phyloP scores from a whole-genome alignment of 2,888 invertebrate species.

The Cephalotes varians region DNA sequence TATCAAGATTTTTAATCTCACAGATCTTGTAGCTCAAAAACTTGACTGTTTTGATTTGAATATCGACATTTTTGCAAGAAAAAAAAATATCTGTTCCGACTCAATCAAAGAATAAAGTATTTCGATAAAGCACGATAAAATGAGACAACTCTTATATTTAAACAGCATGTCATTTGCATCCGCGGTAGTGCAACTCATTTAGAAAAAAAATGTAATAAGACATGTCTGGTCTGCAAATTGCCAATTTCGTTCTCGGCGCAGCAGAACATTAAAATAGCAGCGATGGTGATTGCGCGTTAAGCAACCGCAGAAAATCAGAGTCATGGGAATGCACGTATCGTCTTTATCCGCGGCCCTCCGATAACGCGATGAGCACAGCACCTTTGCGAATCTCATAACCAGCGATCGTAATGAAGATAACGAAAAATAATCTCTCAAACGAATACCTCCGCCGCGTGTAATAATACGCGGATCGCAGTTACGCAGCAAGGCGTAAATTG shows the following conservation, averaged over 20 bases:
- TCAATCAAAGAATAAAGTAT: background rate
- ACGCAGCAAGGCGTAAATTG: slow-evolving; percentile 55
- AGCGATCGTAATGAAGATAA: slow-evolving; percentile 17
- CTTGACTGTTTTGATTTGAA: background rate
- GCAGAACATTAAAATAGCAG: background rate
- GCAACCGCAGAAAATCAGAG: background rate
- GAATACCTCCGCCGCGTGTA: slow-evolving; percentile 30
- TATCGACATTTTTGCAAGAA: background rate
- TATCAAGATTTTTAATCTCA: background rate
- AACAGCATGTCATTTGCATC: background rate
- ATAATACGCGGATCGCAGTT: slow-evolving; percentile 44
- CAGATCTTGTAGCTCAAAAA: background rate
- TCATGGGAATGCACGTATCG: background rate
- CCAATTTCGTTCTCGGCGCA: slow-evolving; percentile 41
- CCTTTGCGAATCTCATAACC: background rate
- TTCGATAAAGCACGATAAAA: background rate
- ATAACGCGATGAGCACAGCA: background rate
- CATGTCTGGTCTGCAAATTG: slow-evolving; percentile 34
- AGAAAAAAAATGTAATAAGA: slow-evolving; percentile 21
- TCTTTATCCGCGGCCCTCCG: background rate
- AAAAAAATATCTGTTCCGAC: background rate
- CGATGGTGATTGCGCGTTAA: background rate
- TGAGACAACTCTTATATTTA: background rate
- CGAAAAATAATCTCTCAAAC: slow-evolving; percentile 34
- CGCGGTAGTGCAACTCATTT: background rate